A percentile compares a stretch with the other conserved stretches of the same genome.
phyloP scores from a whole-genome alignment of 2,888 invertebrate genomes.

The Scotopteryx bipunctaria region DNA sequence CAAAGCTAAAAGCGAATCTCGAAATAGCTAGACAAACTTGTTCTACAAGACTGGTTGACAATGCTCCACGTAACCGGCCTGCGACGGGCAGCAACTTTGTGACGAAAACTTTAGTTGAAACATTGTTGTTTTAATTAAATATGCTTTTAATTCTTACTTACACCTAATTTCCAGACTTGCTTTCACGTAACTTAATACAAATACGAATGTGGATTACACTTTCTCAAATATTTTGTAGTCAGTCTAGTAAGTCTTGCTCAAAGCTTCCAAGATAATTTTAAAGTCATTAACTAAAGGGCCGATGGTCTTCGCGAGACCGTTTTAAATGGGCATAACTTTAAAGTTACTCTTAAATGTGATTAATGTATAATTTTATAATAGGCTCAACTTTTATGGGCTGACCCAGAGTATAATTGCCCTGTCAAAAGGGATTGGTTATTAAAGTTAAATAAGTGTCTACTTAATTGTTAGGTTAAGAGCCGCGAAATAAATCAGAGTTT shows the following conservation, averaged over 20 bases:
- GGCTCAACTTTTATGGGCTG: slow-evolving; percentile 21
- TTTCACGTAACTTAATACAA: too few relatives aligned
- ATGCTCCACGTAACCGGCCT: slow-evolving; percentile 14
- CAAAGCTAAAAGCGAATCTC: slow-evolving; percentile 14
- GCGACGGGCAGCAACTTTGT: neutral
- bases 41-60: slow-evolving; percentile 23
- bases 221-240: too few relatives aligned
- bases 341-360: slow-evolving; percentile 16
- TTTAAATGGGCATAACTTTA: slow-evolving; percentile 2
- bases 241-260: neutral
- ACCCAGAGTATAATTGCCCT: slow-evolving; percentile 29
- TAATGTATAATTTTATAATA: slow-evolving; percentile 24
- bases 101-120: neutral
- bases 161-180: neutral
- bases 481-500: slow-evolving; percentile 10
- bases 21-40: slow-evolving; percentile 29
- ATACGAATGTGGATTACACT: too few relatives aligned
- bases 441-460: slow-evolving; percentile 24
- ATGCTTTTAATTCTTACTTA: neutral
- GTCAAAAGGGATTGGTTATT: slow-evolving; percentile 27
- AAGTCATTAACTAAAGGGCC: slow-evolving; percentile 7
- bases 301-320: slow-evolving; percentile 3
- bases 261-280: slow-evolving; percentile 4
- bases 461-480: slow-evolving; percentile 13
- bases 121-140: slow-evolving; percentile 1